A percentile compares a stretch with the other conserved stretches of the same genome.
phyloP scores from a whole-genome alignment of 2,797 vertebrate species.

The Orientallactaga sibirica region DNA sequence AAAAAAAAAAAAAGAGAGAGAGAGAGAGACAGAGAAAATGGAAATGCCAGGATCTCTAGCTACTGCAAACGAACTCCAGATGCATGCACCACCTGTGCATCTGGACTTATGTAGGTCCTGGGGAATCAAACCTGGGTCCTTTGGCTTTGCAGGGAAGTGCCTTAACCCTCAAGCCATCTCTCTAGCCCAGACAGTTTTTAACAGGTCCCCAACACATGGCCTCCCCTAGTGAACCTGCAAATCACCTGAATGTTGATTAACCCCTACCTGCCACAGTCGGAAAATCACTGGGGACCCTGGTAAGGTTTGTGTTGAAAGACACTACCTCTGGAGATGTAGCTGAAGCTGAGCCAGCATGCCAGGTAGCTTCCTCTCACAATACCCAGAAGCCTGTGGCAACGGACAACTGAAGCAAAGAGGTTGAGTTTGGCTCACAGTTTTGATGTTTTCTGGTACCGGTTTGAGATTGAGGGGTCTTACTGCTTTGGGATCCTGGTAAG shows the following conservation, averaged over 20 bases:
- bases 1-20: too few species aligned
- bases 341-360: accelerated
- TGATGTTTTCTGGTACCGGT: neutral
- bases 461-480: too few species aligned
- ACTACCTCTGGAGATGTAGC: neutral
- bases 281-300: slow-evolving; percentile 4
- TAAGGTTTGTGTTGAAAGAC: neutral
- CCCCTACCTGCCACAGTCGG: neutral
- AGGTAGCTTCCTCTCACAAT: neutral
- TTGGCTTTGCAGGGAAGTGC: too few species aligned
- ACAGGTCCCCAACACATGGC: neutral
- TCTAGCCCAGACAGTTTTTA: neutral
- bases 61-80: too few species aligned
- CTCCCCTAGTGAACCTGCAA: slow-evolving; percentile 51
- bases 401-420: neutral
- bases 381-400: neutral
- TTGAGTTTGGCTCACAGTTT: neutral
- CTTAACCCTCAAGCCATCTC: too few species aligned
- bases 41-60: too few species aligned
- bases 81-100: too few species aligned
- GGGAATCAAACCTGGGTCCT: too few species aligned
- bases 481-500: neutral
- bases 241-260: slow-evolving; percentile 41
- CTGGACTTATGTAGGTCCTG: too few species aligned
- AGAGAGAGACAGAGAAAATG: too few species aligned